These are phyloP conservation scores for Microctenopoma stevenorrisi DNA, from an alignment of 2,797 vertebrate species.

Conservation along the genomic window DNA sequence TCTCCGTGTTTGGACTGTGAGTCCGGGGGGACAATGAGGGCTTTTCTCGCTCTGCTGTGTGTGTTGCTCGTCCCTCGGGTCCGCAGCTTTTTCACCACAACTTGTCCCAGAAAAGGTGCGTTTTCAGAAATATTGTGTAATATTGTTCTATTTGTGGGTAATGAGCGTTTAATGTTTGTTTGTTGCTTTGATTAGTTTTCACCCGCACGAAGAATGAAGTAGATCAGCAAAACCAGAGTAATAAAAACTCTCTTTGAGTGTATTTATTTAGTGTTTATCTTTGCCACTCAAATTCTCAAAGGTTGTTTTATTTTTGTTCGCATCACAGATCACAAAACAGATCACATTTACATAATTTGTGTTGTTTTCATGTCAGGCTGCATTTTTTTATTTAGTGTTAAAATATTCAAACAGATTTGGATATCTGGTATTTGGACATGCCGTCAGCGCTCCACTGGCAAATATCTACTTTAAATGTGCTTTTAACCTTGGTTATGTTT, in stretches of 20 bases:
- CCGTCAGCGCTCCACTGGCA: not conserved
- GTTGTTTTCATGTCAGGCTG: no score
- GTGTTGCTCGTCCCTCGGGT: conserved; percentile 32
- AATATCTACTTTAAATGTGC: not conserved
- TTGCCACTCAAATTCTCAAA: not conserved
- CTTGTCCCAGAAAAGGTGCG: conserved; percentile 78
- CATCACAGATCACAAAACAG: not conserved
- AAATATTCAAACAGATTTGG: no score
- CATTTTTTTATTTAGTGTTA: no score
- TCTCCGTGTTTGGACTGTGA: no score
- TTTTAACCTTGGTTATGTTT: conserved; percentile 16
- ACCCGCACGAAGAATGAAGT: no score
- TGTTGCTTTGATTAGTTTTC: not conserved
- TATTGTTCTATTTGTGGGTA: not conserved
- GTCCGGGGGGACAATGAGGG: no score
- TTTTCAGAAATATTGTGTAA: not conserved
- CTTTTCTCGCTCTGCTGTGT: conserved; percentile 48
- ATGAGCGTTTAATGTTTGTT: not conserved
- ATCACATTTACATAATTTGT: not conserved
- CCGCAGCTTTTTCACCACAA: conserved; percentile 41
- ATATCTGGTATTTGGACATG: not conserved
- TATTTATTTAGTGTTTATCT: no score
- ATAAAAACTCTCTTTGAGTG: no score
- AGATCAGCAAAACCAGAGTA: no score
- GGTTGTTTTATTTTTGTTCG: not conserved